Percentiles rank a stretch among this genome's conserved stretches.
These are phyloP conservation scores for Coranthus polyacanthus DNA, from an alignment of 2,797 vertebrate species.

Conservation along the genomic window DNA sequence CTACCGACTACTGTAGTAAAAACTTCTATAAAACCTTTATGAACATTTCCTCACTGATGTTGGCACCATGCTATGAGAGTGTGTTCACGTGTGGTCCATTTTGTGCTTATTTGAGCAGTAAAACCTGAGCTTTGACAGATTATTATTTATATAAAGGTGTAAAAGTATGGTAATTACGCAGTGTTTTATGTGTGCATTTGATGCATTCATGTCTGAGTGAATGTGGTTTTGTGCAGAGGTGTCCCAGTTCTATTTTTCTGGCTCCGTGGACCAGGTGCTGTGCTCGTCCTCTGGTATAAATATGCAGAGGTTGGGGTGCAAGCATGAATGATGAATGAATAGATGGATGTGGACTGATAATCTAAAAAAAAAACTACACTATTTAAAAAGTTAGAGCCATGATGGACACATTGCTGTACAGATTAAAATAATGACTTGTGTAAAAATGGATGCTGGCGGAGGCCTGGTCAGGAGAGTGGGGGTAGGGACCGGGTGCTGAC, in stretches of 20 bases:
- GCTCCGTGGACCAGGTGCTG: constrained; percentile 35
- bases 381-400: constrained; percentile 46
- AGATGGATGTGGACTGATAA: constrained; percentile 30
- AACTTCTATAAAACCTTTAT: constrained; percentile 39
- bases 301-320: constrained; percentile 17
- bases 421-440: constrained; percentile 48
- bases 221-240: constrained; percentile 22
- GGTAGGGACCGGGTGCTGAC: constrained; percentile 83
- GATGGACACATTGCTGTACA: constrained; percentile 35
- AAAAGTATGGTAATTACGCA: constrained; percentile 8
- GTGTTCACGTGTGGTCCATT: constrained; percentile 55
- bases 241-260: constrained; percentile 38
- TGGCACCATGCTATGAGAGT: constrained; percentile 66
- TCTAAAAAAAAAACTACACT: constrained; percentile 34
- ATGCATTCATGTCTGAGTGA: constrained; percentile 23
- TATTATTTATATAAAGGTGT: constrained; percentile 36
- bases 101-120: constrained; percentile 41
- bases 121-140: constrained; percentile 65
- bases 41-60: constrained; percentile 56
- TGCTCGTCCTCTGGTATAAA: constrained; percentile 37
- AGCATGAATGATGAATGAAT: constrained; percentile 32
- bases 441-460: constrained; percentile 10
- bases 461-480: constrained; percentile 69
- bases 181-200: constrained; percentile 25
- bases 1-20: constrained; percentile 31